Evolutionary conservation across 2,797 vertebrate species (phyloP).

Genomic region (Pangasius djambal): DNA sequence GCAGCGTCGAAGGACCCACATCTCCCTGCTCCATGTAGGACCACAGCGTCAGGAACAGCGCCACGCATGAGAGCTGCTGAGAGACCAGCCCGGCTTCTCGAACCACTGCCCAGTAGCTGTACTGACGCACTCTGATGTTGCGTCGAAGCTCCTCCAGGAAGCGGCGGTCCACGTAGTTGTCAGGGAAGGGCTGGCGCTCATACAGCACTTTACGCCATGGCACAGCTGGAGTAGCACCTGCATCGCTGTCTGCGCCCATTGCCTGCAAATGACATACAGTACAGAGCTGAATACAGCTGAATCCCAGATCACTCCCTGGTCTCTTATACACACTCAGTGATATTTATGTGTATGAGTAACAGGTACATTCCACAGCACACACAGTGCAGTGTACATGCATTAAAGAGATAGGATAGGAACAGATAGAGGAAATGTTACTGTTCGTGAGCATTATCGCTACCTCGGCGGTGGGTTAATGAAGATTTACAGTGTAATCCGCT

Average conservation of each 20-base stretch:
- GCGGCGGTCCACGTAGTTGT: conserved; percentile 93
- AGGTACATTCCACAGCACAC: background rate
- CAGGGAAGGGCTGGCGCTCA: conserved; percentile 89
- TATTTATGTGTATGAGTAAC: background rate
- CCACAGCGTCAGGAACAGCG: conserved; percentile 91
- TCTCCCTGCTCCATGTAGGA: conserved; percentile 91
- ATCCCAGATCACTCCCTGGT: background rate
- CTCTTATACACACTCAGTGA: background rate
- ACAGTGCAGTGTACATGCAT: background rate
- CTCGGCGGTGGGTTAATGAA: background rate
- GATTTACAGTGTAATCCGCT: background rate
- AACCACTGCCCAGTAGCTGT: conserved; percentile 88
- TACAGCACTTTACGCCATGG: conserved; percentile 95
- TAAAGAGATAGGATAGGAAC: background rate
- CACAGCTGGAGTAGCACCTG: conserved; percentile 59
- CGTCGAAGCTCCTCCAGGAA: conserved; percentile 92
- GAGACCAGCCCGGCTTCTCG: conserved; percentile 88
- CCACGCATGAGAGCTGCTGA: conserved; percentile 95
- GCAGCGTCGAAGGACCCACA: conserved; percentile 81
- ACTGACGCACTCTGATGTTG: conserved; percentile 87
- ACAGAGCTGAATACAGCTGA: background rate
- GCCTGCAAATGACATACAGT: conserved; percentile 42
- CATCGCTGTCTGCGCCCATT: conserved; percentile 77
- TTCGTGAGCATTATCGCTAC: background rate
- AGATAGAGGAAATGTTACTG: background rate